Conservation (phyloP, 92 coral and sea anemone species). For the Epizoanthus fatuus region DNA sequence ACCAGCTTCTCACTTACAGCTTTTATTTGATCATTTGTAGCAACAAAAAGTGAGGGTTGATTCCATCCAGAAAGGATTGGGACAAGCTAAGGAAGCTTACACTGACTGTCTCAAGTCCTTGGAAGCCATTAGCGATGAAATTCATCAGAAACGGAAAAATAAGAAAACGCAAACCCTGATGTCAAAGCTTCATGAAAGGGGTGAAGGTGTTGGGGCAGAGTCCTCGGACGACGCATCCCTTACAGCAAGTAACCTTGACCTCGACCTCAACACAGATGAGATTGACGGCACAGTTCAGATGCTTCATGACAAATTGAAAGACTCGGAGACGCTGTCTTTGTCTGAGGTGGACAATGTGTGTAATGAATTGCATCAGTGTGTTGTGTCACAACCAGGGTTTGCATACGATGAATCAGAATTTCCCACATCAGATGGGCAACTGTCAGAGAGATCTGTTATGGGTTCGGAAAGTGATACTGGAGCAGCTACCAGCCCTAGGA, state of each 20-base stretch:
- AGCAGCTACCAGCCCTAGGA: background rate
- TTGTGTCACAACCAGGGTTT: conserved; percentile 29
- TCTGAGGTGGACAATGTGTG: conserved; percentile 32
- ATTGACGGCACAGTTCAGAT: conserved; percentile 37
- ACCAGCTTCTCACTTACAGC: background rate
- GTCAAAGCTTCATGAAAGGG: conserved; percentile 89
- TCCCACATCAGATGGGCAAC: background rate
- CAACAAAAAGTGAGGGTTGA: conserved; percentile 94
- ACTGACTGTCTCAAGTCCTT: conserved; percentile 87
- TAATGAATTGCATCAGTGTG: conserved; percentile 19
- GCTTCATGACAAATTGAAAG: conserved; percentile 17
- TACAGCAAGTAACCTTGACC: conserved; percentile 82
- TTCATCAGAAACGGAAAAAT: conserved; percentile 90
- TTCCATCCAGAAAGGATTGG: conserved; percentile 85
- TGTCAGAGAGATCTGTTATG: conserved; percentile 27
- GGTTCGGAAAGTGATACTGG: conserved; percentile 20
- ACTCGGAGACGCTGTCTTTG: conserved; percentile 26
- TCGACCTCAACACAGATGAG: conserved; percentile 73
- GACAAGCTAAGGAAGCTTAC: conserved; percentile 87
- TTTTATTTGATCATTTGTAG: conserved; percentile 41
- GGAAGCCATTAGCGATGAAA: conserved; percentile 95
- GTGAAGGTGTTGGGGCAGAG: conserved; percentile 97
- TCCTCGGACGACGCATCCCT: conserved; percentile 92
- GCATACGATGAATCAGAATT: background rate
- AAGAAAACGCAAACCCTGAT: conserved; percentile 76